Percentiles rank a stretch among this genome's conserved stretches.
phyloP scores from a whole-genome alignment of 2,797 vertebrate species.

The Octomys mimax region DNA sequence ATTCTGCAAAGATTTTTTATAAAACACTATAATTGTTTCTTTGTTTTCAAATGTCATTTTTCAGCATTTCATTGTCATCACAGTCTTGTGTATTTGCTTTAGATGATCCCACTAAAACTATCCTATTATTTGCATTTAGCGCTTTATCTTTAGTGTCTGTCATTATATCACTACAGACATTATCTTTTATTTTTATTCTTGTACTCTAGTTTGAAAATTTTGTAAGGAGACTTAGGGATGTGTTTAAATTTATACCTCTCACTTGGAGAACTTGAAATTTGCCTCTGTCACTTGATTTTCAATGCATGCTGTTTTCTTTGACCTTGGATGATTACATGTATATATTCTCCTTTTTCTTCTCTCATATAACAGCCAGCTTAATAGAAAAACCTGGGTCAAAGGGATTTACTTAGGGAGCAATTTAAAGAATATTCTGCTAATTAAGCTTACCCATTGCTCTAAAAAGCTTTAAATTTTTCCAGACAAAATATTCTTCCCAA shows the following conservation, averaged over 20 bases:
- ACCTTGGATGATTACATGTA: background rate
- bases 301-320: background rate
- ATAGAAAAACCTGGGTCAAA: background rate
- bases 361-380: background rate
- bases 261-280: slow-evolving; percentile 32
- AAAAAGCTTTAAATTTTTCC: slow-evolving; percentile 17
- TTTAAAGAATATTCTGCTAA: slow-evolving; percentile 5
- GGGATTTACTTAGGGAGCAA: background rate
- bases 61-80: background rate
- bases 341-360: background rate
- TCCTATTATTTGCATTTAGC: background rate
- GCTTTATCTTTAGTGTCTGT: background rate
- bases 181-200: background rate
- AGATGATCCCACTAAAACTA: background rate
- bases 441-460: background rate
- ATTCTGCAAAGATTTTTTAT: background rate
- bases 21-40: background rate
- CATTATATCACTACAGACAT: background rate
- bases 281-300: background rate
- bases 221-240: background rate
- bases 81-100: background rate
- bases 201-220: background rate
- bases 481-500: background rate
- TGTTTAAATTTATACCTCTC: background rate
- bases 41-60: background rate